Evolutionary conservation across 2,888 invertebrate species (phyloP), one percentile per base, ranked within the genome.

Genomic region (Archips xylosteana): DNA sequence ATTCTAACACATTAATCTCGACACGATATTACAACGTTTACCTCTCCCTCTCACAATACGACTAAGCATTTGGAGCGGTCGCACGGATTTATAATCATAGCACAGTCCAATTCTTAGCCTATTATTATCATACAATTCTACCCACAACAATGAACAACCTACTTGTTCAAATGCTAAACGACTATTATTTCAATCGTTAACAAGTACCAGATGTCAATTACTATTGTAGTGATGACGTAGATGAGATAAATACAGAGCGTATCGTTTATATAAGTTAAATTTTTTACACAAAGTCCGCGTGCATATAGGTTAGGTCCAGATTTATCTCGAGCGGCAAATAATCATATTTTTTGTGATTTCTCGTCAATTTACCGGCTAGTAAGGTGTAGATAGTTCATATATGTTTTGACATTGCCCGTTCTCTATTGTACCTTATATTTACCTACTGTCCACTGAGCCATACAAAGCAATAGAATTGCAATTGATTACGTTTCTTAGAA

Each of bases 151-250:
- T 51, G 34, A 49, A 60, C 66, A 63, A 61, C 64, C 60, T 64
- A 10, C 59, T 60, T 54, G 34, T 76, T 68, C 34, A 74, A 64
- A 74, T 74, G 66, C 65, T 49, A 71, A 66, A 62, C 51, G 10
- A 65, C 66, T 68, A 64, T 70, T 70, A 70, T 67, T 65, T 49
- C 36, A 10, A 42, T 42, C n/a, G 12, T n/a, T 9, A 8, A 8
- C 34, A 39, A 32, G 8, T 39, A n/a, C n/a, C 10, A n/a, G 54
- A 0, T 8, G 12, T 57, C 10, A 23, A 32, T 57, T 12, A 57
- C 57, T 32, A 36, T 54, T 54, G 54, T 13, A 12, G 60, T 60
- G 45, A 45, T 23, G 15, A 12, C 6, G 45, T 47, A 45, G 57
- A 67, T 23, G 45, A 57, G 59, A 60, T 67, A 36, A 54, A 54